Base-by-base conservation (phyloP, 2,888 invertebrate species). In the Philereme transversata region DNA sequence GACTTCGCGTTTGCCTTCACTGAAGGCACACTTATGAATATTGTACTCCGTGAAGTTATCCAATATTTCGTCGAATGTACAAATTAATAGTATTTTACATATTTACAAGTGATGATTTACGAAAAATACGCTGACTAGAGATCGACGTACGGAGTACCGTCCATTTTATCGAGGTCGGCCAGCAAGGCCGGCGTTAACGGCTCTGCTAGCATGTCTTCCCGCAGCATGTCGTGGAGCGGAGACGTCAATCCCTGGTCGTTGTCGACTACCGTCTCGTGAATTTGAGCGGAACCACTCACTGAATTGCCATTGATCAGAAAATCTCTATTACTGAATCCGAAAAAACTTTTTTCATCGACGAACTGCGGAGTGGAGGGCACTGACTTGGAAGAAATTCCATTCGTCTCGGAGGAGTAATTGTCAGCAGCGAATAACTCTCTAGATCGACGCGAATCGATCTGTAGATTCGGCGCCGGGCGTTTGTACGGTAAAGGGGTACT, bases 301-400 rank as follows among this genome's bases (percentile, higher is more conserved):
- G 94, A 94, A 75, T 94, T 94, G 9, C 94, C 95, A 73, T 94
- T 94, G 52, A 94, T 94, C 5, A 94, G 86, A 70, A 93, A 94
- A 78, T 94, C 94, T 69, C 93, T 78, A 68, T 93, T 93, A 64
- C 94, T 94, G 74, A 94, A 94, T 62, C 94, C 93, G 72, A 94
- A 94, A 47, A 94, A 92, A 70, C 84, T 88, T 53, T 91, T 79
- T 36, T 91, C 92, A 66, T 92, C 88, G 9, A 88, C 86, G 62
- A 94, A 82, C 71, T 95, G 93, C 10, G 97, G 97, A 50, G 84
- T 84, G 7, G 96, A 95, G 34, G 97, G 96, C 84, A 96, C 96
- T 0, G 97, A 97, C 77, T 96, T 95, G 9, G 96, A 96, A 46
- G 88, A 89, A 71, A 93, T 92, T 45, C 94, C 94, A 70, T 93